Conservation (phyloP, 2,888 invertebrate genomes). For the Philereme transversata region DNA sequence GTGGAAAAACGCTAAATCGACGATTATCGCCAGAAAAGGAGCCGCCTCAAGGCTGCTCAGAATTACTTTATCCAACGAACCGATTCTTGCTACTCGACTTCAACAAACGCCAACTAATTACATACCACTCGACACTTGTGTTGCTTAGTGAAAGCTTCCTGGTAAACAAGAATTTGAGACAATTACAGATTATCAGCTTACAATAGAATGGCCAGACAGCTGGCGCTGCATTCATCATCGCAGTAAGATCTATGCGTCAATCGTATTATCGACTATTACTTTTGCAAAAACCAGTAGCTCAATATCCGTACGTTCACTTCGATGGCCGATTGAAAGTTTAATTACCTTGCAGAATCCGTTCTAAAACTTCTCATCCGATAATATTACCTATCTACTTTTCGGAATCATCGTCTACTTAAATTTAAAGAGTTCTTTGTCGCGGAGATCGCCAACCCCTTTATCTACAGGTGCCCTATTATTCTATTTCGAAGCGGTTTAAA, state of each 20-base stretch:
- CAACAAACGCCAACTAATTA: constrained; percentile 57
- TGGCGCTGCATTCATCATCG: constrained; percentile 25
- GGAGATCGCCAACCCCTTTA: constrained; percentile 65
- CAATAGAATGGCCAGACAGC: constrained; percentile 37
- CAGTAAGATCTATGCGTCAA: constrained; percentile 9
- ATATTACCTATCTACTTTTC: constrained; percentile 26
- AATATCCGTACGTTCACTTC: constrained; percentile 25
- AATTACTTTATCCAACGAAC: constrained; percentile 27
- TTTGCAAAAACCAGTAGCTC: constrained; percentile 19
- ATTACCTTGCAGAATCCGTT: constrained; percentile 30
- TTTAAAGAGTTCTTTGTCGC: constrained; percentile 60
- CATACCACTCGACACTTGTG: constrained; percentile 46
- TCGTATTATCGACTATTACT: constrained; percentile 7
- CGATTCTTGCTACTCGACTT: constrained; percentile 49
- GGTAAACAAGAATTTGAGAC: constrained; percentile 54
- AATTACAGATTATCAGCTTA: constrained; percentile 44
- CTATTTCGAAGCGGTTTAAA: constrained; percentile 48
- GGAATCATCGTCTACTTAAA: constrained; percentile 51
- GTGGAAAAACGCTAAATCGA: constrained; percentile 21
- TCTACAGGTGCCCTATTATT: constrained; percentile 62
- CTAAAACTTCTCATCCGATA: constrained; percentile 40
- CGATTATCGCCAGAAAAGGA: constrained; percentile 35
- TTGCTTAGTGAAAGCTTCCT: constrained; percentile 65
- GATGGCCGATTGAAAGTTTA: constrained; percentile 22
- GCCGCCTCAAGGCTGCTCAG: constrained; percentile 27